Evolutionary conservation across 2,797 vertebrate species (phyloP).

Genomic region (Sebastes vulpes): DNA sequence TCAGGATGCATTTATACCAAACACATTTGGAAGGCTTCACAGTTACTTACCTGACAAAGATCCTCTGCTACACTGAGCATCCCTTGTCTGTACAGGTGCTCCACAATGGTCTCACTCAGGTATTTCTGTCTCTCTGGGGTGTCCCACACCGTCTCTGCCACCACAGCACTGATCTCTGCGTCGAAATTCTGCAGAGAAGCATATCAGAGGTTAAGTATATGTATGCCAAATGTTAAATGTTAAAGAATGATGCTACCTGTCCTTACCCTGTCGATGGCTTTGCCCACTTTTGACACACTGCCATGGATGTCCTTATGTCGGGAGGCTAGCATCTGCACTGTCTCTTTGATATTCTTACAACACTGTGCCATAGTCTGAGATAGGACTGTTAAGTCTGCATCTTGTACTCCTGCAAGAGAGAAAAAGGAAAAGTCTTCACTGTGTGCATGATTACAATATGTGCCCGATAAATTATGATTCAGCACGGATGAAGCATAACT

Average conservation of each 20-base stretch:
- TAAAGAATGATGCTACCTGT: background rate
- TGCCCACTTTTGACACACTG: slow-evolving; percentile 94
- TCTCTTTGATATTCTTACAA: slow-evolving; percentile 94
- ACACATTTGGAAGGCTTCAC: background rate
- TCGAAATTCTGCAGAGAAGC: slow-evolving; percentile 89
- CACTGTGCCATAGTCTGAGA: slow-evolving; percentile 93
- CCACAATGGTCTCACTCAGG: slow-evolving; percentile 91
- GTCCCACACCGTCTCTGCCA: slow-evolving; percentile 92
- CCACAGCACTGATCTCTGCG: slow-evolving; percentile 92
- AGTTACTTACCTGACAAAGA: slow-evolving; percentile 88
- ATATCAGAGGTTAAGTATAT: background rate
- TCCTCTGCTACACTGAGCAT: slow-evolving; percentile 93
- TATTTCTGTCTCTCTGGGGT: slow-evolving; percentile 91
- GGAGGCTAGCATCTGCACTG: slow-evolving; percentile 91
- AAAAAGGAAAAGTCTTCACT: background rate
- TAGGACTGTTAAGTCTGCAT: slow-evolving; percentile 89
- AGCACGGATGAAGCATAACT: background rate
- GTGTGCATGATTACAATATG: background rate
- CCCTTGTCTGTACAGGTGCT: slow-evolving; percentile 93
- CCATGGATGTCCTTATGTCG: slow-evolving; percentile 95
- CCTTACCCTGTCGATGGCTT: slow-evolving; percentile 92
- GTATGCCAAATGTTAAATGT: background rate
- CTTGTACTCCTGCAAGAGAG: slow-evolving; percentile 87
- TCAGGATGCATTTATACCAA: background rate
- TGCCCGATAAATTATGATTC: background rate